phyloP scores from a whole-genome alignment of 1,140 invertebrate species.

The Akabosia matsudoensis region DNA sequence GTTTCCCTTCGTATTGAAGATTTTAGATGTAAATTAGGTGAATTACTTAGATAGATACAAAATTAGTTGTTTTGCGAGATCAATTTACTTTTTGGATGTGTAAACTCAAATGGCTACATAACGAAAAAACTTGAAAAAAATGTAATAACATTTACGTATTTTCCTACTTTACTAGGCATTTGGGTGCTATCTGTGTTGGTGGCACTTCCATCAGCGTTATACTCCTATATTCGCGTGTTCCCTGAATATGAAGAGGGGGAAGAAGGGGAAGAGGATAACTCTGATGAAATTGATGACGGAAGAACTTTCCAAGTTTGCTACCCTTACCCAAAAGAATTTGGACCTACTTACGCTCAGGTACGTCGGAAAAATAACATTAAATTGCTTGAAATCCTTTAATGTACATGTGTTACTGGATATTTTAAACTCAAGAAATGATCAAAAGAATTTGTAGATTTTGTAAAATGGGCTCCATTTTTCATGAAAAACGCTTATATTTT shows the following conservation, averaged over 20 bases:
- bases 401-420: too few species aligned
- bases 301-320: conserved; percentile 22
- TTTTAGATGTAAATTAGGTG: neutral
- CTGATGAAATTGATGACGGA: neutral
- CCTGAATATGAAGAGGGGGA: neutral
- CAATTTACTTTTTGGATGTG: too few species aligned
- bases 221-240: conserved; percentile 4
- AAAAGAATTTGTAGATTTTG: too few species aligned
- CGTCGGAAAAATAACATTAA: neutral
- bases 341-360: conserved; percentile 17
- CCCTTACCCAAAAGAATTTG: conserved; percentile 6
- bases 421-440: too few species aligned
- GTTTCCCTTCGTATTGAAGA: too few species aligned
- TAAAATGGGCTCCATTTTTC: too few species aligned
- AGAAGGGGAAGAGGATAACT: neutral
- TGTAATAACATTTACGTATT: too few species aligned
- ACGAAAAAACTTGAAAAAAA: too few species aligned
- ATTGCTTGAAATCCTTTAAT: neutral
- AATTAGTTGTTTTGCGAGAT: too few species aligned
- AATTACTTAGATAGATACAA: too few species aligned
- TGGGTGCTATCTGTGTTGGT: conserved; percentile 5
- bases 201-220: conserved; percentile 14
- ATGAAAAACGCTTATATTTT: too few species aligned
- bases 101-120: too few species aligned
- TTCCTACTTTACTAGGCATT: conserved; percentile 15